Evolutionary conservation across 2,113 vertebrate genomes (phyloP), one percentile per base, ranked within the genome.

Genomic region (Panthera uncia): DNA sequence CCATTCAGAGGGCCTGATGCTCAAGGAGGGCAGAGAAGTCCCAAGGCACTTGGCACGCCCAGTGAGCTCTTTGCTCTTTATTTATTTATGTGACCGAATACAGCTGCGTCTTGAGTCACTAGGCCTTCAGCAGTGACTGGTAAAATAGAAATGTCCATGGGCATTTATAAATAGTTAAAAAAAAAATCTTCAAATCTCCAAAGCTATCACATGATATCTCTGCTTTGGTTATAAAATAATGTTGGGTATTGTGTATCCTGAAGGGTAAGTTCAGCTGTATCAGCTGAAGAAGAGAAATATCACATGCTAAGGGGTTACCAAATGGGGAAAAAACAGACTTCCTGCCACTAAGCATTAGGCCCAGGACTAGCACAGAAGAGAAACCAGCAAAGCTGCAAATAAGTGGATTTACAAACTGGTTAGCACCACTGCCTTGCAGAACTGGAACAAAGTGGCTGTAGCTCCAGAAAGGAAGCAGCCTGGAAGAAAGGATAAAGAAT

Each of bases 101-200:
- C 2, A 66, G 78, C 29, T 86, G 66, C 5, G 5, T 71, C 31
- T 94, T n/a, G 21, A 88, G 80, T 80, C 69, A 69, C 36, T 25
- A 11, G 45, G 36, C 71, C 78, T 69, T 96, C 36, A 87, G 41
- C 3, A 87, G 48, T 27, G 38, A 91, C 27, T 81, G 38, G 63
- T 29, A 89, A 95, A 61, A 52, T 48, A 45, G 84, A 71, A 89
- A 73, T n/a, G 29, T 68, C 50, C 65, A 19, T 16, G 29, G 31
- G 38, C 50, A 81, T 52, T 91, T 55, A 94, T 93, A 89, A 88
- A 50, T 27, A 81, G 45, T 92, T 97, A 1, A 6, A 27, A 66
- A 85, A 92, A 84, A 27, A 45, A 31, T 23, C 12, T 57, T 82
- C 27, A 93, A 83, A 82, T 94, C 48, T 96, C n/a, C 45, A 89